Percentiles rank a stretch among this genome's conserved stretches.
Conservation (phyloP, 1,140 invertebrate species). For the Phortica variegata region DNA sequence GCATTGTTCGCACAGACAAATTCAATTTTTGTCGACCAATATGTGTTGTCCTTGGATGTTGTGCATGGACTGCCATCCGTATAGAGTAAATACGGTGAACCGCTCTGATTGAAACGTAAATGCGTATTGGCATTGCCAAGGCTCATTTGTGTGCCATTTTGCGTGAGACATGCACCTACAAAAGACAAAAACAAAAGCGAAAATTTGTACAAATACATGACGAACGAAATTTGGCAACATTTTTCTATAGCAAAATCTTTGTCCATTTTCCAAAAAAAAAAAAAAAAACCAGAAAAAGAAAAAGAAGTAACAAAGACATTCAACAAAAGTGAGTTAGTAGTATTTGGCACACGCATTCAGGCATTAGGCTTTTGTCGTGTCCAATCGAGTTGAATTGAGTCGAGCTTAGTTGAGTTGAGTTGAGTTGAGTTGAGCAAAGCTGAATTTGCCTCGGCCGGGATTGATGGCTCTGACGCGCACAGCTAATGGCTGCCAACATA, state of each 20-base stretch:
- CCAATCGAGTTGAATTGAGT: too few species aligned
- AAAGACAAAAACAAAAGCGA: conserved; percentile 18
- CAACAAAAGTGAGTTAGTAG: too few species aligned
- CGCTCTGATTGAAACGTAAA: conserved; percentile 58
- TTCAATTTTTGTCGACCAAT: conserved; percentile 59
- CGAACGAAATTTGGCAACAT: too few species aligned
- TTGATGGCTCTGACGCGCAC: not conserved
- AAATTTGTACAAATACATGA: conserved; percentile 1
- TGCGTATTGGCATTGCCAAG: conserved; percentile 58
- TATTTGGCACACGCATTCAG: too few species aligned
- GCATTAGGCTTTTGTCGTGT: not conserved
- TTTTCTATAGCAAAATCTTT: too few species aligned
- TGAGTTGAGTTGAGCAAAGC: too few species aligned
- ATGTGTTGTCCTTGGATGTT: conserved; percentile 16
- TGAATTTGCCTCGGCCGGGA: too few species aligned
- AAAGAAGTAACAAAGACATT: conserved; percentile 21
- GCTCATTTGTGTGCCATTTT: conserved; percentile 40
- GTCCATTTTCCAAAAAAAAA: conserved; percentile 10
- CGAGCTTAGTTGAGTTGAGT: too few species aligned
- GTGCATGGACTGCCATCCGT: conserved; percentile 57
- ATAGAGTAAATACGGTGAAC: conserved; percentile 60
- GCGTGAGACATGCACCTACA: conserved; percentile 43
- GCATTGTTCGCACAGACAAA: conserved; percentile 59
- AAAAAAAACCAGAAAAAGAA: conserved; percentile 6
- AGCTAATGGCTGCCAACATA: not conserved